These are phyloP conservation scores for Isurus oxyrinchus DNA, from an alignment of 2,113 vertebrate species.

Conservation along the genomic window DNA sequence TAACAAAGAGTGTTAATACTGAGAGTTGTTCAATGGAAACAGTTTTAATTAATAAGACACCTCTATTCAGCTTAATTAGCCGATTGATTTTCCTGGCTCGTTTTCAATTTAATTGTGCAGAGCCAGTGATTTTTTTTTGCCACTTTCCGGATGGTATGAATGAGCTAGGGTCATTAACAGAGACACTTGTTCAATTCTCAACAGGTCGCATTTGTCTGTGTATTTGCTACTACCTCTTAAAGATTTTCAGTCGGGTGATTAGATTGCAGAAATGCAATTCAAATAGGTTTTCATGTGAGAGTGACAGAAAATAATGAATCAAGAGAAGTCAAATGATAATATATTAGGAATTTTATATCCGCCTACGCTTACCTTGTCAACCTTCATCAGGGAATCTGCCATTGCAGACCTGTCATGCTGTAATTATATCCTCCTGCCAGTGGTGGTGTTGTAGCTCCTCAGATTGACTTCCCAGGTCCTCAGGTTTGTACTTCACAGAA, in stretches of 20 bases:
- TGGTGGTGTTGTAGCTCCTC: neutral
- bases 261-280: neutral
- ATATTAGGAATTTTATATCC: neutral
- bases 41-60: conserved; percentile 24
- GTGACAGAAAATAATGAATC: neutral
- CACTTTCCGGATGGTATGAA: neutral
- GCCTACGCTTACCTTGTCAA: neutral
- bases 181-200: neutral
- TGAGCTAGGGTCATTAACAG: neutral
- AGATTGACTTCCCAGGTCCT: neutral
- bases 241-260: neutral
- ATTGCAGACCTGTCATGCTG: neutral
- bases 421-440: neutral
- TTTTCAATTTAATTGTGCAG: neutral
- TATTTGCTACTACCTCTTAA: neutral
- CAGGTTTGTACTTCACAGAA: neutral
- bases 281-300: neutral
- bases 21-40: neutral
- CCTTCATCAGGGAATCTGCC: no score
- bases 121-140: neutral
- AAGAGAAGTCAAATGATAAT: neutral
- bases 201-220: neutral
- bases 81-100: neutral
- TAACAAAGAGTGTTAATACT: neutral
- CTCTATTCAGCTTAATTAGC: conserved; percentile 25